Evolutionary conservation across 2,113 vertebrate species (phyloP), one percentile per base, ranked within the genome.

Genomic region (human): DNA sequence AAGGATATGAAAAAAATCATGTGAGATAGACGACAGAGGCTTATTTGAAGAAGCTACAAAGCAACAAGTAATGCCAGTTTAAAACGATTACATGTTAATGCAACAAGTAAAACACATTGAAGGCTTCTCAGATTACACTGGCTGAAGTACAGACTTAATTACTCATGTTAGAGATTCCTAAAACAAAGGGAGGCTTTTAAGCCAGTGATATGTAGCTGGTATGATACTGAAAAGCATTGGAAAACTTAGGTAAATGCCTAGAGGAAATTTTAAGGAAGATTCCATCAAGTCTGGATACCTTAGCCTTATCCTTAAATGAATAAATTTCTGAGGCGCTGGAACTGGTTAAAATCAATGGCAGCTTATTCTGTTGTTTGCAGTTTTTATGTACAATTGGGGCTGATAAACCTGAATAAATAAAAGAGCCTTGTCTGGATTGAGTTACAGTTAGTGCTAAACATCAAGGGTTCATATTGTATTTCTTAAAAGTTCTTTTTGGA

Each of bases 101-200:
- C 94, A 94, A 68, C 93, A 84, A 97, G 85, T 81, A 90, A 72
- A 97, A 95, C 93, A 89, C 87, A 83, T 3, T 48, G 96, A 96
- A 96, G 85, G 68, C 96, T 73, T 95, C 90, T 97, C 93, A 68
- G 94, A 95, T 97, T 96, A 96, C 94, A 94, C 82, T 3, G 30
- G 87, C 96, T 94, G 76, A 90, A 89, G n/a, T 83, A 52, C 89
- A 89, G 97, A 68, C 90, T 96, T 97, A 97, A 97, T 97, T 96
- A 98, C 96, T 95, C 94, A 45, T 91, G 95, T 96, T 75, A 92
- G 93, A 93, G 94, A 97, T 95, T 86, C 92, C 59, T 97, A 78
- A 97, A 89, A 97, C 97, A 97, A 98, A 97, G 94, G 82, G 81
- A 93, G 85, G 84, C 97, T 96, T 97, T 97, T 96, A 95, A 96